Percentiles rank a stretch among this genome's conserved stretches.
phyloP scores from a whole-genome alignment of 2,888 invertebrate genomes.

The Cantharis lateralis region DNA sequence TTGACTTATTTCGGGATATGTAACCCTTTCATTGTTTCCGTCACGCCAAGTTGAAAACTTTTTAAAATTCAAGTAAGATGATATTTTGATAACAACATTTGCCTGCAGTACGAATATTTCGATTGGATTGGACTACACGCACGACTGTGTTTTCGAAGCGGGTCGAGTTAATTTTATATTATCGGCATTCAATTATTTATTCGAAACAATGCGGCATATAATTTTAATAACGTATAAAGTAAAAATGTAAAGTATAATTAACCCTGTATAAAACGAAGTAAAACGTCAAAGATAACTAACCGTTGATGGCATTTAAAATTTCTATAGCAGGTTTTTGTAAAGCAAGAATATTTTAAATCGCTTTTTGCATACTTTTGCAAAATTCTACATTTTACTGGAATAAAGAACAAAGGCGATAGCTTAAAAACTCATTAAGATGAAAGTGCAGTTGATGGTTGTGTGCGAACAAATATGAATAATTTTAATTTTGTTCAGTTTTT shows the following conservation, averaged over 20 bases:
- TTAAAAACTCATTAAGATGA: conserved; percentile 15
- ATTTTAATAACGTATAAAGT: background rate
- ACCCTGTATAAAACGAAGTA: background rate
- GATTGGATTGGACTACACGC: background rate
- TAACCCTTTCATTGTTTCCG: background rate
- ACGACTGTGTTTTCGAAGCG: background rate
- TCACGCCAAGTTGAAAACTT: background rate
- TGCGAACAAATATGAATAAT: conserved; percentile 12
- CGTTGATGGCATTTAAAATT: background rate
- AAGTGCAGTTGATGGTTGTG: conserved; percentile 9
- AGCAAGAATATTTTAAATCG: conserved; percentile 11
- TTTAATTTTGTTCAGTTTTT: conserved; percentile 11
- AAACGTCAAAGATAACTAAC: background rate
- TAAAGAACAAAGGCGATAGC: conserved; percentile 5
- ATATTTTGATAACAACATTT: background rate
- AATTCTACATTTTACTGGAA: conserved; percentile 10
- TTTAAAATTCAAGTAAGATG: background rate
- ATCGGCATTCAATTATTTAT: background rate
- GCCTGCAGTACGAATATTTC: background rate
- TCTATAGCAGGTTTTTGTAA: conserved; percentile 2
- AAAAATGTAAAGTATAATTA: background rate
- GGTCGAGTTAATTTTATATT: background rate
- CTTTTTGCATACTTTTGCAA: background rate
- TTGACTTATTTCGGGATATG: background rate
- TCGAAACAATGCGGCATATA: background rate